phyloP scores from a whole-genome alignment of 2,113 vertebrate genomes.

The Synodontis membranacea region DNA sequence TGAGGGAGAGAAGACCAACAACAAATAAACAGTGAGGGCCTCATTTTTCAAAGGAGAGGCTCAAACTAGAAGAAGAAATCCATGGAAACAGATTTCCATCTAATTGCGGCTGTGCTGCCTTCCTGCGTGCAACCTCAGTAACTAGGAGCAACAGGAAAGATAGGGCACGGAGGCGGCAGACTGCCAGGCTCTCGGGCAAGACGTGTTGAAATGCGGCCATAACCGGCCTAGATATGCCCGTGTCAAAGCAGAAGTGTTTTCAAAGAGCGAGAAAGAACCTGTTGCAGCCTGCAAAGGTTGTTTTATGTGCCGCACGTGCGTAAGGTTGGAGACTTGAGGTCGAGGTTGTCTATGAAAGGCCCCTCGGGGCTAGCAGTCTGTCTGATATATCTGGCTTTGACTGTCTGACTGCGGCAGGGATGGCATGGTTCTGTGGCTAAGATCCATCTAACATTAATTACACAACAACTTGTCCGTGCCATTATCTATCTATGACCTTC shows the following conservation, averaged over 20 bases:
- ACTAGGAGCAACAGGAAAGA: conserved; percentile 71
- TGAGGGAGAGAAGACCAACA: conserved; percentile 60
- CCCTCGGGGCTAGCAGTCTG: conserved; percentile 45
- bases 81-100: conserved; percentile 80
- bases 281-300: conserved; percentile 68
- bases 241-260: conserved; percentile 69
- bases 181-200: conserved; percentile 73
- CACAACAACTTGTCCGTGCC: background rate
- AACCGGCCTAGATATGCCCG: conserved; percentile 63
- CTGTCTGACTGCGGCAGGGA: conserved; percentile 43
- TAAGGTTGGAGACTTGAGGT: conserved; percentile 54
- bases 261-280: conserved; percentile 54
- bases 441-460: conserved; percentile 12
- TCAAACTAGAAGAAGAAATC: conserved; percentile 62
- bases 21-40: conserved; percentile 70
- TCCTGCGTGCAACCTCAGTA: conserved; percentile 69
- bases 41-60: conserved; percentile 61
- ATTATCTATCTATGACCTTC: background rate
- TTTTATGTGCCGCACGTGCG: conserved; percentile 53
- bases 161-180: conserved; percentile 68
- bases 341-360: conserved; percentile 40
- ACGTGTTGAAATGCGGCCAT: conserved; percentile 64
- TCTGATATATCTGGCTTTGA: conserved; percentile 43
- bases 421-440: background rate
- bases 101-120: conserved; percentile 70